A percentile compares a stretch with the other conserved stretches of the same genome.
Evolutionary conservation across 2,888 invertebrate genomes (phyloP).

Genomic region (Apodemia mormo): DNA sequence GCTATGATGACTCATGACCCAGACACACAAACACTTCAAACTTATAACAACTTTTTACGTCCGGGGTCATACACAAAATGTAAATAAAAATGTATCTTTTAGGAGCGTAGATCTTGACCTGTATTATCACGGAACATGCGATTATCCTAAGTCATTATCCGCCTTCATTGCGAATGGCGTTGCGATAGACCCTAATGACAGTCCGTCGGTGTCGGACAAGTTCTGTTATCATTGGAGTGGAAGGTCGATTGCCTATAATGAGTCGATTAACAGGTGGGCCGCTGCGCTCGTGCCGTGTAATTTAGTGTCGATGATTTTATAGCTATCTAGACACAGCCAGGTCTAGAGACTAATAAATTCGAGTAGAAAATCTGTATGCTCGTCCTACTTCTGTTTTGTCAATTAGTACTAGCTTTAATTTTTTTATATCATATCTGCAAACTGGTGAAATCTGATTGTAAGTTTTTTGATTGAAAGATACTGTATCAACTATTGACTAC

Average conservation of each 20-base stretch:
- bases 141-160: conserved; percentile 44
- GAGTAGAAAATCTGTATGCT: background rate
- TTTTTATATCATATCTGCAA: too few species aligned
- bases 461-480: too few species aligned
- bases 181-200: conserved; percentile 49
- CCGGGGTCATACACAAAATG: background rate
- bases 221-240: conserved; percentile 52
- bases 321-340: conserved; percentile 5
- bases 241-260: conserved; percentile 61
- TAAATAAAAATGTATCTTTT: conserved; percentile 6
- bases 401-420: background rate
- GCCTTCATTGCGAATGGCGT: conserved; percentile 43
- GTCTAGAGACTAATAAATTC: conserved; percentile 7
- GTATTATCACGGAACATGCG: conserved; percentile 39
- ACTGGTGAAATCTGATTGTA: too few species aligned
- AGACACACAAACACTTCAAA: too few species aligned
- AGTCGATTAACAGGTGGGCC: conserved; percentile 58
- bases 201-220: conserved; percentile 43
- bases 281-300: conserved; percentile 34
- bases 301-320: conserved; percentile 29
- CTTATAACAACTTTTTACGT: too few species aligned
- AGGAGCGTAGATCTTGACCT: conserved; percentile 41
- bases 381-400: background rate
- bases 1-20: too few species aligned
- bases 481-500: too few species aligned